Conservation (phyloP, 2,888 invertebrate species). For the Microplitis manilae region DNA sequence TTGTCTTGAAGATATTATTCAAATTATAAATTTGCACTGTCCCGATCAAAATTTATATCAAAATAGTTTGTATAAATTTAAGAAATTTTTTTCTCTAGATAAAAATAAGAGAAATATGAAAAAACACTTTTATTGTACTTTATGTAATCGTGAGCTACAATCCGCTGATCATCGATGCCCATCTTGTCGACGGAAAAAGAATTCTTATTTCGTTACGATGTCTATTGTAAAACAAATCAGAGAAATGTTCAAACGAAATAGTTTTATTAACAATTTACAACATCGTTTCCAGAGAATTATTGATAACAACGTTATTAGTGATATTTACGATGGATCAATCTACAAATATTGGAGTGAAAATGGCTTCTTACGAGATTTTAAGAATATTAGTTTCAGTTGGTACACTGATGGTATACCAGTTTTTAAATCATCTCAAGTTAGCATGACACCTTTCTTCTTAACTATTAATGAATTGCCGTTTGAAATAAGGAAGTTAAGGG, state of each 20-base stretch:
- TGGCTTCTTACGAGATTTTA: slow-evolving; percentile 22
- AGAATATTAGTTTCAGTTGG: slow-evolving; percentile 32
- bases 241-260: slow-evolving; percentile 19
- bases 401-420: slow-evolving; percentile 28
- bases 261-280: slow-evolving; percentile 12
- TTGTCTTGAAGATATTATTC: slow-evolving; percentile 37
- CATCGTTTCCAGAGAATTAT: slow-evolving; percentile 12
- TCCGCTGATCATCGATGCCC: background rate
- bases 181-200: background rate
- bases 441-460: slow-evolving; percentile 22
- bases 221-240: slow-evolving; percentile 1
- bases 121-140: slow-evolving; percentile 9
- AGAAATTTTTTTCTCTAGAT: slow-evolving; percentile 34
- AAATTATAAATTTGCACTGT: slow-evolving; percentile 23
- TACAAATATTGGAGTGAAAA: slow-evolving; percentile 2
- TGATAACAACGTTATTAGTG: background rate
- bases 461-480: slow-evolving; percentile 34
- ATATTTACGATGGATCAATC: slow-evolving; percentile 33
- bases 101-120: slow-evolving; percentile 1
- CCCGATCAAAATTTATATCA: slow-evolving; percentile 16
- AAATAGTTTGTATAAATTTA: slow-evolving; percentile 41
- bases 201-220: slow-evolving; percentile 9
- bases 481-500: background rate
- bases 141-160: background rate
- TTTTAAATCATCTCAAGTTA: slow-evolving; percentile 21